Evolutionary conservation across 2,113 vertebrate genomes (phyloP), one percentile per base, ranked within the genome.

Genomic region (Chionis minor): DNA sequence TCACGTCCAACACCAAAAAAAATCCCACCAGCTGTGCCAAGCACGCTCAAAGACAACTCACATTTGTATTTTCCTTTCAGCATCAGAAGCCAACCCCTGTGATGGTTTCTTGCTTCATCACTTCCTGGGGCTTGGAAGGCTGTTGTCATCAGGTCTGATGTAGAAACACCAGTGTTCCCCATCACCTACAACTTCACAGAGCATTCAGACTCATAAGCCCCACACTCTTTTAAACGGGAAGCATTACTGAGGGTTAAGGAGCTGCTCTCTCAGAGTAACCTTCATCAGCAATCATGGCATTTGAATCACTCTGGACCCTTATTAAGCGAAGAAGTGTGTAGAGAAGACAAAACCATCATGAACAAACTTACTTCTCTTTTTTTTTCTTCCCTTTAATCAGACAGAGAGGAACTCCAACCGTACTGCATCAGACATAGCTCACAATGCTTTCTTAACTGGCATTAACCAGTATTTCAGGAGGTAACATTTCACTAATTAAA

Each of bases 401-500:
- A 54, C 30, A 72, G 55, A 54, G 6, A 92, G 62, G 44, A 87
- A 80, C 54, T 74, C 45, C 62, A 91, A 20, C 24, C 86, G 23
- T 22, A 63, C 42, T 35, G 30, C 35, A 79, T 70, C 51, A 86
- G 59, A 49, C 35, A 9, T 27, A 86, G 32, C 71, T 82, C 58
- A 75, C 14, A 81, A 54, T 12, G 40, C 75, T 69, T 88, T 80
- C 40, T 84, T 80, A 88, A 92, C 52, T 92, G 81, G 81, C 81
- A 96, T 92, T 95, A 94, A 88, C 75, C 78, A 86, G 84, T 80
- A 84, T 74, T 92, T 92, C 86, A 96, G 65, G 75, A 96, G 63
- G 81, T 90, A 95, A 67, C 63, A 65, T 82, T 94, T 91, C 89
- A 85, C 69, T 96, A 96, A 95, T 96, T 96, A 90, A 92, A 91